Base-by-base conservation (phyloP, 2,797 vertebrate species). In the Vespertilio murinus region DNA sequence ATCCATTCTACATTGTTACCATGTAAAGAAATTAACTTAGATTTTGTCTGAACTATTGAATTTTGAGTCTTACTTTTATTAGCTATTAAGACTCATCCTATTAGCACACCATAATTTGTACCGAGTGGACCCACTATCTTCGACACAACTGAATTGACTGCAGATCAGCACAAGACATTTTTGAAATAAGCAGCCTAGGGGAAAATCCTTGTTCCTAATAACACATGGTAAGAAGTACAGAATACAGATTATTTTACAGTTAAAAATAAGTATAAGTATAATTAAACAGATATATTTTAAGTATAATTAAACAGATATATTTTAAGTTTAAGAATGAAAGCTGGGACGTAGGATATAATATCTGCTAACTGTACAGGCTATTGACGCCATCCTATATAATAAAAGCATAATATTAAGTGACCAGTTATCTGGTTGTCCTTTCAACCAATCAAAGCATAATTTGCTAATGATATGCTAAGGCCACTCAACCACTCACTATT, bases 1-100 rank as follows among this genome's bases (percentile, higher is more conserved):
- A 14, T 3, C 1, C 5, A 13, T 18, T 1, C 3, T 77, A 12
- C 1, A 13, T 14, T 64, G 1, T 35, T 64, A 18, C 12, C 6
- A 59, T n/a, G 16, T 35, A 6, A 64, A 52, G 30, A 93, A 83
- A 70, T 78, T 8, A 69, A 3, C 49, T 47, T 67, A 59, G 22
- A 47, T 6, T 85, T 77, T 94, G 6, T 77, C 25, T 56, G 22
- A 95, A 81, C 2, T 56, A 17, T n/a, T 28, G 8, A 6, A 23
- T 25, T 61, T 20, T 52, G 74, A 65, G 9, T 4, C 17, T 13
- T 69, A 9, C 56, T 73, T 33, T 6, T 38, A 77, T 25, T 2
- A 65, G 12, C 9, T 22, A 0, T 6, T 35, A n/a, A 65, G 10
- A 5, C 3, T 89, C 79, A 67, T 49, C 2, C 40, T 82, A 81